phyloP scores from a whole-genome alignment of 2,113 vertebrate species.

The Mionectes macconnelli region DNA sequence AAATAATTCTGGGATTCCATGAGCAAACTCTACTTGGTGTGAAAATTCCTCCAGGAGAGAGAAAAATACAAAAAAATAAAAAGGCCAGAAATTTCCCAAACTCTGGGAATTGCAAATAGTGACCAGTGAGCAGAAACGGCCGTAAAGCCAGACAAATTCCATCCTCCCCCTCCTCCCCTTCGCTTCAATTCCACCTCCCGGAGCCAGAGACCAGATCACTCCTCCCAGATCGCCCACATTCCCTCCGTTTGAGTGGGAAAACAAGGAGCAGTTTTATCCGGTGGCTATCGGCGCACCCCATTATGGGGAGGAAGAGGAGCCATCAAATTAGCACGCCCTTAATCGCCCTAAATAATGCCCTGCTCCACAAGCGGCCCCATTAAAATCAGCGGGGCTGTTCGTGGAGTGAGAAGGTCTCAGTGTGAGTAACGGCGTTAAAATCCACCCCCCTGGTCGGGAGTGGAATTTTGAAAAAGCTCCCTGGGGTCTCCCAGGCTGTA shows the following conservation, averaged over 20 bases:
- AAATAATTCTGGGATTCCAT: background rate
- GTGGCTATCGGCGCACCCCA: background rate
- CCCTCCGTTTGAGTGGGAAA: background rate
- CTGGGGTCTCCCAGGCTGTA: background rate
- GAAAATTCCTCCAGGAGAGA: background rate
- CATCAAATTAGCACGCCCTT: conserved; percentile 13
- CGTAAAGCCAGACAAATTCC: background rate
- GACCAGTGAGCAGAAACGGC: background rate
- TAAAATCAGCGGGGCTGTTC: conserved; percentile 18
- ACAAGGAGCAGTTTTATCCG: background rate
- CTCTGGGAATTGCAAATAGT: background rate
- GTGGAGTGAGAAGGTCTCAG: background rate
- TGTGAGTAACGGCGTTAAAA: conserved; percentile 9
- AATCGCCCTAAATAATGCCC: conserved; percentile 12
- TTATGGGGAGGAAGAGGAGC: background rate
- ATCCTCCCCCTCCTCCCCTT: background rate
- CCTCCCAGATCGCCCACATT: background rate
- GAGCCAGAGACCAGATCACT: background rate
- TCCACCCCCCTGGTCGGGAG: conserved; percentile 11
- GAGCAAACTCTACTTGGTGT: background rate
- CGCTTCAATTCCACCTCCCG: background rate
- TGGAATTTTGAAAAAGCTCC: conserved; percentile 14
- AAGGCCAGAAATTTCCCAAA: background rate
- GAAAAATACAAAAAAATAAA: background rate
- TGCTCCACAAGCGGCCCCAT: background rate